Conservation (phyloP, 2,113 vertebrate genomes). For the Xerus inauris region DNA sequence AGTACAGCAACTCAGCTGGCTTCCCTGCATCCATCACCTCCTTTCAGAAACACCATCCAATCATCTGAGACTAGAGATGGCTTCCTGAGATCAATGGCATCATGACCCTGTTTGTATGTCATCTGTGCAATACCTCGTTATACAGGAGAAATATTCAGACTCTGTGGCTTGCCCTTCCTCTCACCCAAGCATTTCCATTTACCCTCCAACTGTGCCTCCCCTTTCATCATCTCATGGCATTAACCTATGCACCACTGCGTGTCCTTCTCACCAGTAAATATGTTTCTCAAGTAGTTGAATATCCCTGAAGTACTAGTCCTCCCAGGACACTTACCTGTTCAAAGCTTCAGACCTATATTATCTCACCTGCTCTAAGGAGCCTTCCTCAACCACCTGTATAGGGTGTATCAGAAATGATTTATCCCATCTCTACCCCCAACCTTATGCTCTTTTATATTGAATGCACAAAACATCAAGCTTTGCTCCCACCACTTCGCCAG, state of each 20-base stretch:
- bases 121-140: background rate
- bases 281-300: background rate
- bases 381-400: accelerated
- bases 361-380: background rate
- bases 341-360: background rate
- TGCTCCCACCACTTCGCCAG: background rate
- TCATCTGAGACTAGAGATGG: no score
- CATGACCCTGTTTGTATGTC: background rate
- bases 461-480: background rate
- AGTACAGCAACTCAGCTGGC: background rate
- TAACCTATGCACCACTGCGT: background rate
- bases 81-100: background rate
- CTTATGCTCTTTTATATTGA: accelerated
- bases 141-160: background rate
- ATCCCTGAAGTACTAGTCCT: background rate
- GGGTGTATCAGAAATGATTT: no score
- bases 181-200: background rate
- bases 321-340: background rate
- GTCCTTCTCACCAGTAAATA: background rate
- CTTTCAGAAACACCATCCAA: background rate
- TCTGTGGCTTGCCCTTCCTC: background rate
- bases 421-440: background rate
- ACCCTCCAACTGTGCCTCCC: background rate
- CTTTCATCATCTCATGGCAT: background rate
- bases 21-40: background rate